phyloP scores from a whole-genome alignment of 2,888 invertebrate species.

The Norana najaformis region DNA sequence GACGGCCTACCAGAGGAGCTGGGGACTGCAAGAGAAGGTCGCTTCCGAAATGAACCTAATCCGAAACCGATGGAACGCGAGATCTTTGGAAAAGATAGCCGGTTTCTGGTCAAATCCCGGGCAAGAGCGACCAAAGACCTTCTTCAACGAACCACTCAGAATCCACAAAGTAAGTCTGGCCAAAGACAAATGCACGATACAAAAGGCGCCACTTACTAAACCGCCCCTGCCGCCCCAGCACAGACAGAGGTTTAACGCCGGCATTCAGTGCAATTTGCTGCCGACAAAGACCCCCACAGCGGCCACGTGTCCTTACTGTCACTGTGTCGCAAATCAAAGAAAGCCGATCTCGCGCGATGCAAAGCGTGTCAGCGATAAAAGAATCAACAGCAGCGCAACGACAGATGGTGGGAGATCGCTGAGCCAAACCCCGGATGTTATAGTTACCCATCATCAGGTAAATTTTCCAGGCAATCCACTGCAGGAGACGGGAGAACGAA shows the following conservation, averaged over 20 bases:
- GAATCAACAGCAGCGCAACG: background rate
- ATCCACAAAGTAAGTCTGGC: background rate
- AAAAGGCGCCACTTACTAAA: background rate
- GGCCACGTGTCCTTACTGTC: background rate
- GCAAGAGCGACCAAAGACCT: background rate
- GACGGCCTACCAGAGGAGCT: background rate
- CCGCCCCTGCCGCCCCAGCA: background rate
- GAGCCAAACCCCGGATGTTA: background rate
- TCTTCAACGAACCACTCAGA: background rate
- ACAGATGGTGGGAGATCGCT: background rate
- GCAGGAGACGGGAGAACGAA: background rate
- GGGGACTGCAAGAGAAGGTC: background rate
- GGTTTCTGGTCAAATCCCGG: background rate
- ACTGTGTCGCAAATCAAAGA: background rate
- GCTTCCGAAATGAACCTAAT: slow-evolving; percentile 5
- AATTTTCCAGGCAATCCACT: background rate
- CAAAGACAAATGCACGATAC: background rate
- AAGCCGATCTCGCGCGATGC: background rate
- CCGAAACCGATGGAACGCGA: background rate
- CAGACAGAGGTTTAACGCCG: background rate
- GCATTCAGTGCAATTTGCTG: background rate
- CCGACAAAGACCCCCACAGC: background rate
- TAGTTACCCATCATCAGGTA: background rate
- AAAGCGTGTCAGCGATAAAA: background rate
- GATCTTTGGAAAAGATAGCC: background rate